Percentiles rank a stretch among this genome's conserved stretches.
Evolutionary conservation across 2,888 invertebrate genomes (phyloP).

Genomic region (Rotaria sp.): DNA sequence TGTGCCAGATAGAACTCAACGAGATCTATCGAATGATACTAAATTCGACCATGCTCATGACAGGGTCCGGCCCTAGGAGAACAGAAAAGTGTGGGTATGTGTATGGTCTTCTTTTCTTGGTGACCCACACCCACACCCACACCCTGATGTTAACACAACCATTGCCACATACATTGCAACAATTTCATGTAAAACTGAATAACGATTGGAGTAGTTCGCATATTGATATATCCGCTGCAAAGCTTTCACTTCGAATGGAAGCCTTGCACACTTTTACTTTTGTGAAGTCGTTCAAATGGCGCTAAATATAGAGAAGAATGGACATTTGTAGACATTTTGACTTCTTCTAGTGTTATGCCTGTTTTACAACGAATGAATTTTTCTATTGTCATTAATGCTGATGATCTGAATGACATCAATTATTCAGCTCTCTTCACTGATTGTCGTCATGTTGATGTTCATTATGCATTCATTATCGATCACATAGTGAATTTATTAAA

Average conservation of each 20-base stretch:
- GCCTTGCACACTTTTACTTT: not conserved
- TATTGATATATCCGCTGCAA: too few relatives aligned
- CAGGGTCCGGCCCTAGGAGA: too few relatives aligned
- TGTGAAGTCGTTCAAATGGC: not conserved
- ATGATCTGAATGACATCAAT: not conserved
- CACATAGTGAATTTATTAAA: not conserved
- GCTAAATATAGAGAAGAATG: not conserved
- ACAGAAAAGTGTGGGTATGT: too few relatives aligned
- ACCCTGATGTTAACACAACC: too few relatives aligned
- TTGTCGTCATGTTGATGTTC: not conserved
- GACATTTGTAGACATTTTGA: not conserved
- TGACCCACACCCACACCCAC: too few relatives aligned
- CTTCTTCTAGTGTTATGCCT: not conserved
- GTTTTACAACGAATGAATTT: not conserved
- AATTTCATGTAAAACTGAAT: too few relatives aligned
- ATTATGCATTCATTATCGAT: not conserved
- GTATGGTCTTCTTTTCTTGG: too few relatives aligned
- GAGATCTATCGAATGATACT: too few relatives aligned
- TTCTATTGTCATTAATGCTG: not conserved
- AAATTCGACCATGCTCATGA: too few relatives aligned
- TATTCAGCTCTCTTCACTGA: not conserved
- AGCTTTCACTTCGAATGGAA: not conserved
- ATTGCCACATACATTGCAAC: too few relatives aligned
- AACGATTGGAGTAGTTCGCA: too few relatives aligned
- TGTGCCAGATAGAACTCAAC: too few relatives aligned